Base-by-base conservation (phyloP, 92 coral and sea anemone genomes). In the Palythoa grandiflora region DNA sequence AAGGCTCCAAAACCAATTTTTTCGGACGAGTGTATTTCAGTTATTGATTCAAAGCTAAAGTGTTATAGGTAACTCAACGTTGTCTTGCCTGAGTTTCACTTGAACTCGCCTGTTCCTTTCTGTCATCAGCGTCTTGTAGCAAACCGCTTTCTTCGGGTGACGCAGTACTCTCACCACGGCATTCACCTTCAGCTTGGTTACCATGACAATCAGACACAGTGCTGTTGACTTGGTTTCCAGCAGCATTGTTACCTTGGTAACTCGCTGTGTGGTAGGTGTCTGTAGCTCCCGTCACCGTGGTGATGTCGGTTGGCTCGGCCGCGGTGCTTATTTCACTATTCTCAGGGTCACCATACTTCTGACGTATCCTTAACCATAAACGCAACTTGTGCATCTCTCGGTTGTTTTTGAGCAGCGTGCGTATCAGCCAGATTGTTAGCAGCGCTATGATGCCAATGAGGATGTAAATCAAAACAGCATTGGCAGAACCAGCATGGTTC, bases 271-370 rank as follows among this genome's bases (percentile, higher is more conserved):
- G 5, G 19, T 44, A 44, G 7, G 5, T 44, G 50, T 76, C 80
- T 16, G 38, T 61, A 35, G 54, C 15, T 13, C 28, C 28, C 28
- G 28, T 28, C 28, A 37, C 38, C 8, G 57, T 52, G 8, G 86
- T 81, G 13, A 17, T n/a, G 38, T 81, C 86, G 5, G 63, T 66
- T 2, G 86, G 60, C 47, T 81, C 85, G 2, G 51, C 47, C 5
- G 84, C 84, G 5, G 84, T 44, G 84, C 84, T 80, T 17, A 63
- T 39, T 1, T 80, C 86, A 17, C 21, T 61, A 3, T 12, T 71
- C 2, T 21, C 20, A 17, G 44, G 48, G 2, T 14, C 9, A 37
- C 15, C 39, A 65, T 13, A 14, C 63, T 21, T 71, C 38, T 40
- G 55, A 61, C 86, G 86, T 38, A 40, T 47, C 37, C 73, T 21